Evolutionary conservation across 1,140 invertebrate species (phyloP).

Genomic region (Ruditapes philippinarum): DNA sequence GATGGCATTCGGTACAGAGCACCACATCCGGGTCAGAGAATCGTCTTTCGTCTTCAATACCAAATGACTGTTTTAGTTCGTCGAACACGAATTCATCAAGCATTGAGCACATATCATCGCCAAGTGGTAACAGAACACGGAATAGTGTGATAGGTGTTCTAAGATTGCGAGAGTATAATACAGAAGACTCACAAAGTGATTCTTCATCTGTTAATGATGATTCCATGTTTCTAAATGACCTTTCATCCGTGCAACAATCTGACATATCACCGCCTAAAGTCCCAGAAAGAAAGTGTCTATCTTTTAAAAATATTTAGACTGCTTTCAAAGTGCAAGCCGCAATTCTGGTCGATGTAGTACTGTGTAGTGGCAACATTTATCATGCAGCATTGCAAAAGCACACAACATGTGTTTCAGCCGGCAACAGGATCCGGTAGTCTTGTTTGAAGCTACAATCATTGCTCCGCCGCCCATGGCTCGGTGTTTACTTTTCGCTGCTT

Average conservation of each 20-base stretch:
- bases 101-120: neutral
- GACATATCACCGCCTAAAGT: neutral
- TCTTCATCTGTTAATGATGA: neutral
- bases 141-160: conserved; percentile 38
- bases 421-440: no score
- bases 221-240: conserved; percentile 17
- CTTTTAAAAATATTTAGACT: conserved; percentile 41
- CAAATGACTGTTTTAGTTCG: neutral
- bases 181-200: neutral
- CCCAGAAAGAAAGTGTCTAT: conserved; percentile 1
- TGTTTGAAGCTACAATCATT: no score
- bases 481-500: no score
- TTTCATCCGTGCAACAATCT: conserved; percentile 17
- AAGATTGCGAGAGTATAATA: conserved; percentile 6
- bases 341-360: neutral
- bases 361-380: no score
- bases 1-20: neutral
- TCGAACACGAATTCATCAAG: neutral
- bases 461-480: no score
- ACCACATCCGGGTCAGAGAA: conserved; percentile 12
- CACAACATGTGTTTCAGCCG: no score
- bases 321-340: no score
- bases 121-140: neutral
- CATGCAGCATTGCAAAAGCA: no score
- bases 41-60: neutral